A percentile compares a stretch with the other conserved stretches of the same genome.
These are phyloP conservation scores for Drosophila greeni DNA, from an alignment of 2,888 invertebrate genomes.

Conservation along the genomic window DNA sequence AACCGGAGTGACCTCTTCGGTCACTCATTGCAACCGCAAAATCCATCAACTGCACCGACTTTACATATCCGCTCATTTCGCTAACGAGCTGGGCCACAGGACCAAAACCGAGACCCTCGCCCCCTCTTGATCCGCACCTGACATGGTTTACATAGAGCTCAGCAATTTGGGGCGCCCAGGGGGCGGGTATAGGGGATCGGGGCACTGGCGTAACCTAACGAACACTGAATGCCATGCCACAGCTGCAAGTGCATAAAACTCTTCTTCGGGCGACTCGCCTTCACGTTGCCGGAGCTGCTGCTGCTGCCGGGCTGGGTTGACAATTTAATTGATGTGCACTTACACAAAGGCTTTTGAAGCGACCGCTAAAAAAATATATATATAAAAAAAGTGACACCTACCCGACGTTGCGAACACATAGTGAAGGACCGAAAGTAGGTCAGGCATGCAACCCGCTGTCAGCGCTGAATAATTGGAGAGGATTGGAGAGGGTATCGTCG, in stretches of 20 bases:
- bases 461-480: conserved; percentile 61
- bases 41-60: conserved; percentile 38
- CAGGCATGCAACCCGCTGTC: conserved; percentile 71
- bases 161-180: conserved; percentile 55
- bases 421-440: conserved; percentile 58
- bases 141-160: conserved; percentile 52
- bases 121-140: conserved; percentile 45
- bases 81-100: conserved; percentile 58
- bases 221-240: conserved; percentile 51
- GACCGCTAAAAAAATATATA: conserved; percentile 54
- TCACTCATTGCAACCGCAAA: conserved; percentile 38
- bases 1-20: conserved; percentile 5
- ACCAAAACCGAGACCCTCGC: conserved; percentile 18
- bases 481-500: conserved; percentile 26
- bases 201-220: conserved; percentile 50
- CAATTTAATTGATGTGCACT: conserved; percentile 70
- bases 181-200: conserved; percentile 1
- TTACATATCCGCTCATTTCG: conserved; percentile 44
- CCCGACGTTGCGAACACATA: conserved; percentile 32
- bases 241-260: conserved; percentile 44
- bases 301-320: conserved; percentile 47
- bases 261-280: conserved; percentile 29
- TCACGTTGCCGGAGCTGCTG: conserved; percentile 13
- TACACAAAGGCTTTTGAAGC: conserved; percentile 64
- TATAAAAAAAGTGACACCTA: conserved; percentile 58